These are phyloP conservation scores for Micropterix aruncella DNA, from an alignment of 2,888 invertebrate species.

Conservation along the genomic window DNA sequence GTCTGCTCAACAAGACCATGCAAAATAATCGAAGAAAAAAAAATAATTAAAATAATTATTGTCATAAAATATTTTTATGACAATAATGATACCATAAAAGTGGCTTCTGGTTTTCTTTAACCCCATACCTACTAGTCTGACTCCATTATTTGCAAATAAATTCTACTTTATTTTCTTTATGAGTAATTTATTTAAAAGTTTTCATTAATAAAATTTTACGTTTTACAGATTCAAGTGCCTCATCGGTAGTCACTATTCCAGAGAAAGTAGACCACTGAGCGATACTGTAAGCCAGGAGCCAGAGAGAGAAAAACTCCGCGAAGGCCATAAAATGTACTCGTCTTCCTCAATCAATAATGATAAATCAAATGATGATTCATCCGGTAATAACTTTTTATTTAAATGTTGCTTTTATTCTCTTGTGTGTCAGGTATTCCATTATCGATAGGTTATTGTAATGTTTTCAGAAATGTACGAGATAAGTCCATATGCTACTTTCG, in stretches of 20 bases:
- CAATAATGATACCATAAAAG: too few species aligned
- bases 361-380: constrained; percentile 37
- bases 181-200: too few species aligned
- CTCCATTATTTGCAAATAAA: too few species aligned
- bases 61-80: too few species aligned
- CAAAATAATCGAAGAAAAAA: too few species aligned
- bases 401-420: too few species aligned
- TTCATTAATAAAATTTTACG: too few species aligned
- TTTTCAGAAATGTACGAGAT: constrained; percentile 60
- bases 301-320: constrained; percentile 33
- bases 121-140: too few species aligned
- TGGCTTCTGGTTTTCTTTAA: too few species aligned
- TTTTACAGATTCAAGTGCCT: constrained; percentile 30
- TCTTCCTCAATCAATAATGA: constrained; percentile 38
- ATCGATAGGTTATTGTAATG: constrained; percentile 5
- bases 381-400: constrained; percentile 20
- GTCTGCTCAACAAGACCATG: too few species aligned
- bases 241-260: constrained; percentile 29
- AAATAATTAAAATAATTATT: too few species aligned
- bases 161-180: too few species aligned
- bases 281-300: constrained; percentile 31
- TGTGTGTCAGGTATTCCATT: not conserved
- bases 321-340: constrained; percentile 35
- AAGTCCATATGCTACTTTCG: constrained; percentile 68
- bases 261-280: constrained; percentile 33